phyloP scores from a whole-genome alignment of 1,140 invertebrate genomes.

The Pseudomyrmex gracilis region DNA sequence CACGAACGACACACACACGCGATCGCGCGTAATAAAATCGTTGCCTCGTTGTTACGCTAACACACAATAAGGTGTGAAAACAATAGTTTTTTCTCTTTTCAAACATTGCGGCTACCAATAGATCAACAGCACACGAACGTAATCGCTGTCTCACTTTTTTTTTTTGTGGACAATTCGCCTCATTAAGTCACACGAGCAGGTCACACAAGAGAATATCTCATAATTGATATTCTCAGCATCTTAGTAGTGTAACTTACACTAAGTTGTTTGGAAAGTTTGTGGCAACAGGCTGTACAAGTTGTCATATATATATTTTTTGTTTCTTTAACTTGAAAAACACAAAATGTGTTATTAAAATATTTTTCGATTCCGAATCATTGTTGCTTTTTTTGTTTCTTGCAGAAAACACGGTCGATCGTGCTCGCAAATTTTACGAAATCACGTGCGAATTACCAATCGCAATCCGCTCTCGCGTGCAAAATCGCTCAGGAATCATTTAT shows the following conservation, averaged over 20 bases:
- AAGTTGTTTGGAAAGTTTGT: no score
- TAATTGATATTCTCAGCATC: no score
- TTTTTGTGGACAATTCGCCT: background rate
- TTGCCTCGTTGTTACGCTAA: background rate
- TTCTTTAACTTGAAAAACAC: no score
- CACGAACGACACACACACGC: background rate
- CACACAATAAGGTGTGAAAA: background rate
- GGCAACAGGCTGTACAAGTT: background rate
- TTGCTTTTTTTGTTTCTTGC: slow-evolving; percentile 6
- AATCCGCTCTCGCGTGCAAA: slow-evolving; percentile 14
- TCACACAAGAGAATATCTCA: no score
- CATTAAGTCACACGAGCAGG: background rate
- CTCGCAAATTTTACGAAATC: slow-evolving; percentile 45
- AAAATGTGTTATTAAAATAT: slow-evolving; percentile 7
- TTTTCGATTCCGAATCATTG: background rate
- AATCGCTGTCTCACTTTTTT: slow-evolving; percentile 6
- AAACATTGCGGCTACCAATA: slow-evolving; percentile 6
- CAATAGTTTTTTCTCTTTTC: background rate
- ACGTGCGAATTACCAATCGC: slow-evolving; percentile 48
- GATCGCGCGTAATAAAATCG: background rate
- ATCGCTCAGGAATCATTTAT: slow-evolving; percentile 54
- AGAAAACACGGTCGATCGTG: slow-evolving; percentile 11
- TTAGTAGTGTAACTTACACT: no score
- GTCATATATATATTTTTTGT: slow-evolving; percentile 3
- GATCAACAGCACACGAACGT: background rate